Base-by-base conservation (phyloP, 2,888 invertebrate species). In the Apodemia zela region DNA sequence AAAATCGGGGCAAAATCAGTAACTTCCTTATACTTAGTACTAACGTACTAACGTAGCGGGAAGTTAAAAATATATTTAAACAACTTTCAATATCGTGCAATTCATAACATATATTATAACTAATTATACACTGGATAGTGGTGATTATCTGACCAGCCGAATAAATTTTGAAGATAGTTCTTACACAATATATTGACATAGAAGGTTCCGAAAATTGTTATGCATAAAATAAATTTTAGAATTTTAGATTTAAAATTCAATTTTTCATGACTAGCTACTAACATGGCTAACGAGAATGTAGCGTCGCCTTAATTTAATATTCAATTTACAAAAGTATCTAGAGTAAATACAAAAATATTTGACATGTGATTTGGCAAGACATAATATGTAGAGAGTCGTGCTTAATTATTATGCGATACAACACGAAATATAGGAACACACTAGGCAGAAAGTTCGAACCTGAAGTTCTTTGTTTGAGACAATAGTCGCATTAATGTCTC, bases 311-410 rank as follows among this genome's bases (percentile, higher is more conserved):
- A 8, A 17, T 45, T n/a, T 45, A n/a, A 45, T 17, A 21, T 51
- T 13, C 21, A 51, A 51, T 51, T 51, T 51, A 25, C 51, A 21
- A 25, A 21, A 51, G 11, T 51, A 62, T 49, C n/a, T 64, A 60
- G 33, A 66, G 64, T 67, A 54, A 65, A 62, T 63, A 62, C 59
- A 60, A 54, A 54, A 57, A 61, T 13, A 62, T 33, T 59, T 64
- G 63, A 67, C 66, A 59, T 64, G 29, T 64, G 42, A 76, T 71
- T 77, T 83, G 89, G 88, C 89, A 89, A 89, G 87, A 86, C 77
- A 74, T 17, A 67, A 66, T 71, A 70, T 66, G 65, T 85, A 88
- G 87, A 87, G 88, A 88, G 87, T 82, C 80, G 66, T 72, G 75
- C 13, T 42, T 42, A 42, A 42, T 42, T 42, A 42, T 15, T 13